phyloP scores from a whole-genome alignment of 2,797 vertebrate species.

The Chaenodraco wilsoni region DNA sequence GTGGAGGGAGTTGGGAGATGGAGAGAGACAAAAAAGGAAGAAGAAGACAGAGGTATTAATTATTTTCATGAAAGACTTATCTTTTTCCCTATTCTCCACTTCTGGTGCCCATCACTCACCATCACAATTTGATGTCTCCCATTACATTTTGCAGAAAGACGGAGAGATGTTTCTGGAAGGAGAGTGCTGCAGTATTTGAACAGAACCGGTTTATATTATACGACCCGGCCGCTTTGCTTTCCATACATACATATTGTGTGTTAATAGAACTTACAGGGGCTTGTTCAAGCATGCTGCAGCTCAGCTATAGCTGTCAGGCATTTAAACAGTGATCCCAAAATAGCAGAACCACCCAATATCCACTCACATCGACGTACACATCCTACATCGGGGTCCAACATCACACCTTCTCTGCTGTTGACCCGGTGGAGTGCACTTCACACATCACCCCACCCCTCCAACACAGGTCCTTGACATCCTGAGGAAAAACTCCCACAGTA shows the following conservation, averaged over 20 bases:
- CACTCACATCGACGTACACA: constrained; percentile 61
- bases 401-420: constrained; percentile 69
- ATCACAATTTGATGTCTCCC: constrained; percentile 45
- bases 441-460: constrained; percentile 65
- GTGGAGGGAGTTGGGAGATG: constrained; percentile 38
- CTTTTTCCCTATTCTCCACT: constrained; percentile 36
- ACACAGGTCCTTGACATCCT: constrained; percentile 75
- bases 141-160: constrained; percentile 35
- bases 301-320: constrained; percentile 65
- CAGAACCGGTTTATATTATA: constrained; percentile 34
- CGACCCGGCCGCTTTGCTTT: constrained; percentile 32
- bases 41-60: constrained; percentile 48
- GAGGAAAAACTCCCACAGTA: constrained; percentile 74
- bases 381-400: constrained; percentile 65
- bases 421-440: constrained; percentile 69
- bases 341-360: constrained; percentile 68
- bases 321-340: constrained; percentile 71
- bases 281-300: constrained; percentile 51
- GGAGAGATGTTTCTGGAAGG: constrained; percentile 18
- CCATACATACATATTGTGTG: constrained; percentile 26
- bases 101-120: constrained; percentile 46
- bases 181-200: constrained; percentile 40
- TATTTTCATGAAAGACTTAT: constrained; percentile 50
- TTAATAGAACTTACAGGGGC: constrained; percentile 40
- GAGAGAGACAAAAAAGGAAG: constrained; percentile 32